Base-by-base conservation (phyloP, 2,797 vertebrate genomes). In the Halcyon badia region DNA sequence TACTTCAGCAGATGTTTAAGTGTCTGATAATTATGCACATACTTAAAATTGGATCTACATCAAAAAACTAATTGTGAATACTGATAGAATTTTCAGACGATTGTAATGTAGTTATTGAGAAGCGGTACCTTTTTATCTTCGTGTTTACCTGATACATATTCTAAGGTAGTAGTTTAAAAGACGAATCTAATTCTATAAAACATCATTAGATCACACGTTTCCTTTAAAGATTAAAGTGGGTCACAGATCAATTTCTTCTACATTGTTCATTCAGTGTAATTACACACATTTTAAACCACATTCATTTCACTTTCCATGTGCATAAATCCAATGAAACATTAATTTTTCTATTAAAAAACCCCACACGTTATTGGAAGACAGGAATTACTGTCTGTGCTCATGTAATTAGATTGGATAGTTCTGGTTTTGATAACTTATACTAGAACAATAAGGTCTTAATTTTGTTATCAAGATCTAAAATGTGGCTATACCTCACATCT, bases 151-250 rank as follows among this genome's bases (percentile, higher is more conserved):
- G 75, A 77, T 72, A 44, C 35, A 56, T 81, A 54, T 75, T 85
- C 75, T 79, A 64, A 87, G 26, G 66, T 10, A 86, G 60, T 15
- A 41, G 26, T 83, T 96, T 80, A 82, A 79, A 83, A 94, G 72
- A 94, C 46, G 80, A 94, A 89, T 49, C 51, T 71, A 77, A 76
- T 91, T 94, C 90, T 84, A 66, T 41, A 66, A 72, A 87, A 46
- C 21, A 68, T 14, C 35, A 22, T 61, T 87, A 94, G 80, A 60
- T 70, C 5, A 10, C 64, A 33, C 83, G 90, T 82, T 95, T 95
- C 44, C 94, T 96, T 93, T 81, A 90, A 76, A 96, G 41, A 93
- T 89, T 89, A 82, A 80, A 93, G 56, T 31, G 39, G n/a, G 46
- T 80, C 57, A 91, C 73, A 82, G 85, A 92, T 44, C 46, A 70